These are phyloP conservation scores for Lordiphosa fenestrarum DNA, from an alignment of 2,888 invertebrate genomes.

Conservation along the genomic window DNA sequence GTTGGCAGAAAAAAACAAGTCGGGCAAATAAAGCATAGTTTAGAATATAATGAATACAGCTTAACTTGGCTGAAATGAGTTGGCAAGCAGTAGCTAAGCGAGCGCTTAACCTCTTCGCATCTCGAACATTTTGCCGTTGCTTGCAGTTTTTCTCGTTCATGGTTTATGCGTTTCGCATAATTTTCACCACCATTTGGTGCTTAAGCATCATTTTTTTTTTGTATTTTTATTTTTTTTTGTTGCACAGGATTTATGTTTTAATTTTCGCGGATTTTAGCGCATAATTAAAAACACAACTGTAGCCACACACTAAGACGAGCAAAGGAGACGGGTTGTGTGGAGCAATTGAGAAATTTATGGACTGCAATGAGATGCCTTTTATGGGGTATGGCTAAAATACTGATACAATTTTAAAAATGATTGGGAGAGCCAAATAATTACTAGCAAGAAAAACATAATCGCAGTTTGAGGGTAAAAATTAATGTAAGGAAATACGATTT, in stretches of 20 bases:
- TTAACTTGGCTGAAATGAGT: slow-evolving; percentile 69
- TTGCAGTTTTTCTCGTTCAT: slow-evolving; percentile 25
- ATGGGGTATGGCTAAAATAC: slow-evolving; percentile 21
- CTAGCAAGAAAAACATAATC: no score
- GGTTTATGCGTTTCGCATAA: slow-evolving; percentile 45
- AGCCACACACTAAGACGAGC: background rate
- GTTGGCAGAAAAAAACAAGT: slow-evolving; percentile 24
- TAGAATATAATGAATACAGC: slow-evolving; percentile 66
- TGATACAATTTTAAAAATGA: background rate
- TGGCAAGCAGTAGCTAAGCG: slow-evolving; percentile 30
- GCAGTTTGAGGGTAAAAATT: no score
- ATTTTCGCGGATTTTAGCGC: slow-evolving; percentile 63
- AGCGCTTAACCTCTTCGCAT: slow-evolving; percentile 18
- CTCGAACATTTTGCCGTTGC: slow-evolving; percentile 30
- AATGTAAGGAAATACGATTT: no score
- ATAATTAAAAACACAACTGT: slow-evolving; percentile 51
- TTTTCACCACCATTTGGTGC: slow-evolving; percentile 44
- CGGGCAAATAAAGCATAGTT: slow-evolving; percentile 58
- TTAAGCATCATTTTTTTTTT: slow-evolving; percentile 25
- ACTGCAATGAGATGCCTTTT: slow-evolving; percentile 28
- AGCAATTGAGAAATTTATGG: slow-evolving; percentile 19
- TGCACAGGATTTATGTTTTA: slow-evolving; percentile 54
- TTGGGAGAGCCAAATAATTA: slow-evolving; percentile 12
- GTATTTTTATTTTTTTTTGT: background rate
- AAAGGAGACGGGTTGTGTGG: slow-evolving; percentile 13